Evolutionary conservation across 1,140 invertebrate species (phyloP), one percentile per base, ranked within the genome.

Genomic region (Drosophila pseudoananassae): DNA sequence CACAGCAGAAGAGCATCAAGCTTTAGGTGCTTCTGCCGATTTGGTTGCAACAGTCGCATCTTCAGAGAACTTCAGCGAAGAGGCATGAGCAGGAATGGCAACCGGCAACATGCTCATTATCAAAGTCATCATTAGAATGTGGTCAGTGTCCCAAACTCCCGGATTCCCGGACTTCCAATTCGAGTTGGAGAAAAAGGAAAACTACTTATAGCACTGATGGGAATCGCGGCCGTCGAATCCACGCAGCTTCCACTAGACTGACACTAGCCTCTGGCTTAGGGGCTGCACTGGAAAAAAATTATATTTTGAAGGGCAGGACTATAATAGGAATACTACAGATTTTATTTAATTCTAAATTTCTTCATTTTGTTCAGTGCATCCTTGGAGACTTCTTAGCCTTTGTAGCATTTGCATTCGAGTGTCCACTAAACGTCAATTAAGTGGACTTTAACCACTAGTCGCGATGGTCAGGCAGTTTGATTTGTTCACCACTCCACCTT

Each of bases 381-480:
- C 29, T 36, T 40, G 40, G 43, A 50, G 25, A 43, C 61, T 56
- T 45, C 49, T 63, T 47, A 46, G 52, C 50, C 52, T 23, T 40
- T 47, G 40, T 45, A 49, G 65, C 61, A 85, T 84, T 88, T 76
- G 68, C 83, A 76, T 88, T 88, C 75, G 84, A 89, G 83, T 88
- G 83, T 89, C 84, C 84, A 88, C 83, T 88, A 89, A 88, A 88
- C 82, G 83, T 88, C 83, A 88, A 88, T 88, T 88, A 88, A 88
- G 83, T 88, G 83, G 78, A 68, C 68, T 89, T 87, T 88, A 70
- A 49, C 84, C 71, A 77, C 64, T 66, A 63, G 71, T 68, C 40
- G 43, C 59, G 25, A 53, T 47, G 46, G 72, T 27, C 25, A 38
- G 53, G 61, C 77, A 79, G 73, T 85, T 85, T 85, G 81, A 85